Evolutionary conservation across 2,797 vertebrate species (phyloP).

Genomic region (Diglossa cyanea): DNA sequence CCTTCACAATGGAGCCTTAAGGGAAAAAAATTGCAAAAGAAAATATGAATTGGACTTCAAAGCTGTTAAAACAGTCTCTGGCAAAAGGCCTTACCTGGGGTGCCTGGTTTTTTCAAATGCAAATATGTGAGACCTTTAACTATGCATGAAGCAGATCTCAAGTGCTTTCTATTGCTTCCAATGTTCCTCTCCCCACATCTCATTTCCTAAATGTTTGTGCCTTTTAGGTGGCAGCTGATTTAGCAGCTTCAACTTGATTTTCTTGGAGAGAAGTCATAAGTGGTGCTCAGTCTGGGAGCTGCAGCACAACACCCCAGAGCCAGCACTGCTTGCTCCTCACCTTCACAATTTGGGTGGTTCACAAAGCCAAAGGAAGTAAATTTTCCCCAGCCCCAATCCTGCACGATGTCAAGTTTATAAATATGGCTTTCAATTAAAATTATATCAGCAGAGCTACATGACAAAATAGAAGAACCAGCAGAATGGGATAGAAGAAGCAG

Average conservation of each 20-base stretch:
- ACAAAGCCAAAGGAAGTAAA: background rate
- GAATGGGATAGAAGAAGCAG: background rate
- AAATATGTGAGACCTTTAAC: background rate
- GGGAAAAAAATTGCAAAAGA: background rate
- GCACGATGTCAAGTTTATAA: background rate
- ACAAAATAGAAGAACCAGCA: background rate
- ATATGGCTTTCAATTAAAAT: background rate
- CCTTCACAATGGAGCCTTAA: background rate
- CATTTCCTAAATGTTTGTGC: background rate
- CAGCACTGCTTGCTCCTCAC: background rate
- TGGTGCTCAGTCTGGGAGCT: background rate
- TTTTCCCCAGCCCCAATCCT: fast-evolving
- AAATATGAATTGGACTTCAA: background rate
- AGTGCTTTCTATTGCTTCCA: background rate
- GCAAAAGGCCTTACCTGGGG: background rate
- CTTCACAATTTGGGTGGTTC: background rate
- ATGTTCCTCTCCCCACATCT: background rate
- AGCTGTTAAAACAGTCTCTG: background rate
- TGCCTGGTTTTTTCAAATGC: background rate
- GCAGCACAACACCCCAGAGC: background rate
- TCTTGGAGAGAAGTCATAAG: background rate
- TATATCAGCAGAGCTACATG: background rate
- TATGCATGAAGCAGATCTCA: background rate
- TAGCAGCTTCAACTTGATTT: background rate
- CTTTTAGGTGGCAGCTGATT: background rate